A percentile compares a stretch with the other conserved stretches of the same genome.
phyloP scores from a whole-genome alignment of 2,113 vertebrate species.

The Gasterosteus nipponicus region DNA sequence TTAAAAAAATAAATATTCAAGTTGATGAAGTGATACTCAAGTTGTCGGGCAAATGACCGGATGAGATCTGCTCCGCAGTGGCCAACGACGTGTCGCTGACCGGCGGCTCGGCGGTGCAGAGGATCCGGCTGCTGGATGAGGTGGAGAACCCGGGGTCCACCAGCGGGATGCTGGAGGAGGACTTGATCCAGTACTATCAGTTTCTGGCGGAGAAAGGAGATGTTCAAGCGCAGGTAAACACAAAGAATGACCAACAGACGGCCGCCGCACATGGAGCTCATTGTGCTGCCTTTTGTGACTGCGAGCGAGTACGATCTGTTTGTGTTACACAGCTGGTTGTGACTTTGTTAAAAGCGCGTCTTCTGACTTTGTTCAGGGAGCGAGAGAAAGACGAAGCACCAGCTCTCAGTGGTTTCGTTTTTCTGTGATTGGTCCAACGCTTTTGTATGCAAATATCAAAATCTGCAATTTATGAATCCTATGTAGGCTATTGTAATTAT shows the following conservation, averaged over 20 bases:
- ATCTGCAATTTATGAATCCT: background rate
- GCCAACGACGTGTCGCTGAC: slow-evolving; percentile 96
- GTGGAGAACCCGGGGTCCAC: slow-evolving; percentile 95
- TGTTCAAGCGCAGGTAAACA: slow-evolving; percentile 93
- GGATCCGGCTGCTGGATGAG: slow-evolving; percentile 94
- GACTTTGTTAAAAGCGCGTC: background rate
- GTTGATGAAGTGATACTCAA: background rate
- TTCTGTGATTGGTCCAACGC: background rate
- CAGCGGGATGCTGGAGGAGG: slow-evolving; percentile 97
- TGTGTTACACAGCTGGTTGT: background rate
- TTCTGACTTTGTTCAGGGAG: background rate
- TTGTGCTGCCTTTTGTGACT: too few species aligned
- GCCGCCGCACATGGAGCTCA: background rate
- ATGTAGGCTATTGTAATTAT: too few species aligned
- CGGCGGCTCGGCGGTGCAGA: slow-evolving; percentile 94
- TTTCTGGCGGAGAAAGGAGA: slow-evolving; percentile 98
- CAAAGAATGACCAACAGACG: too few species aligned
- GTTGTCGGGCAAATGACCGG: background rate
- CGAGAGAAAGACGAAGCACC: background rate
- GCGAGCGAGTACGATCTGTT: background rate
- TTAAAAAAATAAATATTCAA: background rate
- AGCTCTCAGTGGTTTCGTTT: background rate
- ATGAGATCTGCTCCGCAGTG: slow-evolving; percentile 76
- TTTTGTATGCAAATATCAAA: background rate
- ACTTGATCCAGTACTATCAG: slow-evolving; percentile 98